A percentile compares a stretch with the other conserved stretches of the same genome.
phyloP scores from a whole-genome alignment of 2,888 invertebrate species.

The Erebia epiphron region DNA sequence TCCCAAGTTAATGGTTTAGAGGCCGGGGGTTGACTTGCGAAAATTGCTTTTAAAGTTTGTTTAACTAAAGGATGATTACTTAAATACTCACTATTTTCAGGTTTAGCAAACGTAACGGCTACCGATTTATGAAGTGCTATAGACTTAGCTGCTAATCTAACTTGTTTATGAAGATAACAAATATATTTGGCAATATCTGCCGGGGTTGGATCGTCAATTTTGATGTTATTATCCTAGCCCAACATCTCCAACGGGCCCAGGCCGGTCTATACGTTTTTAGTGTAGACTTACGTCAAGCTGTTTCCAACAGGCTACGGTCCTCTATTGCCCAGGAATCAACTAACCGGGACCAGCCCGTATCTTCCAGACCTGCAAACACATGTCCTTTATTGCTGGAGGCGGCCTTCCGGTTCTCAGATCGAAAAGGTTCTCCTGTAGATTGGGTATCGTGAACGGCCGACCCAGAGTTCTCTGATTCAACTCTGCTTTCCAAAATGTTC shows the following conservation, averaged over 20 bases:
- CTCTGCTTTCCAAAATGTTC: neutral
- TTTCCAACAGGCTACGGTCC: neutral
- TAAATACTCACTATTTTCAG: neutral
- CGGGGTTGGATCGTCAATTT: neutral
- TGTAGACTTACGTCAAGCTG: neutral
- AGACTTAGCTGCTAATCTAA: neutral
- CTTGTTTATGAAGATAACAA: neutral
- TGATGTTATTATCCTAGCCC: constrained; percentile 1
- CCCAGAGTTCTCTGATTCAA: neutral
- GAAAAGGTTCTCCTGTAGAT: constrained; percentile 2
- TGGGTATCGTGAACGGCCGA: neutral
- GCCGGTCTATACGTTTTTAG: constrained; percentile 9
- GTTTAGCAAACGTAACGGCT: neutral
- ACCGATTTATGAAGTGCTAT: constrained; percentile 9
- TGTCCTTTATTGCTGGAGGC: neutral
- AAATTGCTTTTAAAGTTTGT: constrained; percentile 3
- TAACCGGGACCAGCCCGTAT: constrained; percentile 4
- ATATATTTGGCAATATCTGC: neutral
- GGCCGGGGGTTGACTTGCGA: neutral
- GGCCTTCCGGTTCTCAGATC: neutral
- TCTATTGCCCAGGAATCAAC: neutral
- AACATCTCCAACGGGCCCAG: neutral
- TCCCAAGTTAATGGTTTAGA: neutral
- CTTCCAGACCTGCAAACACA: neutral
- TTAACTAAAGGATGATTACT: neutral